phyloP scores from a whole-genome alignment of 2,113 vertebrate genomes.

The Lonchura striata region DNA sequence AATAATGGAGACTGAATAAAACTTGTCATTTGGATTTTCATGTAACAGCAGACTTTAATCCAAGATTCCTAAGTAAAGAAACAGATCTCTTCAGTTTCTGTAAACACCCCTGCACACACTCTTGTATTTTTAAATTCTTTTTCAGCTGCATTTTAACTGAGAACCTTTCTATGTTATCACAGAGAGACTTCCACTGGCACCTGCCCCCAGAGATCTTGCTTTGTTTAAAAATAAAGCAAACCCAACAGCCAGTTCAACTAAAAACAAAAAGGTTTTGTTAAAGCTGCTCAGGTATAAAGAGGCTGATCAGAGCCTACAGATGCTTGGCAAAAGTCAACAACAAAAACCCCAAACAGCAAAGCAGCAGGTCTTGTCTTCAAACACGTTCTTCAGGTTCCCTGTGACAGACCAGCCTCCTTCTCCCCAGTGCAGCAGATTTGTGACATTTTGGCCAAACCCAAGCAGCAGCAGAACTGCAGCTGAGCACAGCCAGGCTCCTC shows the following conservation, averaged over 20 bases:
- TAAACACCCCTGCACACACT: not conserved
- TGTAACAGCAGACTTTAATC: constrained; percentile 14
- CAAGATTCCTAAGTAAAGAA: constrained; percentile 3
- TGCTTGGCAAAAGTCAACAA: not conserved
- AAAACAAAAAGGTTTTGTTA: not conserved
- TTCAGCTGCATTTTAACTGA: not conserved
- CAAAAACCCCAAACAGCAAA: not conserved
- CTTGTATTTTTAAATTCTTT: not conserved
- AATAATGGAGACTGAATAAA: constrained; percentile 19
- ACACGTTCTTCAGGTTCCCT: not conserved
- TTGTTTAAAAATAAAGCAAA: constrained; percentile 41
- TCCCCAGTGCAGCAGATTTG: not conserved
- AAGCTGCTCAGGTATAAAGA: not conserved
- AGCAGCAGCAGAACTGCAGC: not conserved
- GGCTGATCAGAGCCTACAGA: not conserved
- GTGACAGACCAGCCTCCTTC: not conserved
- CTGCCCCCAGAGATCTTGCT: not conserved
- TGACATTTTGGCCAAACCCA: not conserved
- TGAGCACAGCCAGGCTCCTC: not conserved
- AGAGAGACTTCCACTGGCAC: not conserved
- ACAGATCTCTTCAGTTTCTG: not conserved
- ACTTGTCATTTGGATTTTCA: constrained; percentile 23
- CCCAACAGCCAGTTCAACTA: not conserved
- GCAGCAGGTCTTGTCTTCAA: not conserved
- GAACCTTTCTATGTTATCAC: not conserved